Percentiles rank a stretch among this genome's conserved stretches.
Conservation (phyloP, 2,888 invertebrate species). For the Choristoneura rosaceana region DNA sequence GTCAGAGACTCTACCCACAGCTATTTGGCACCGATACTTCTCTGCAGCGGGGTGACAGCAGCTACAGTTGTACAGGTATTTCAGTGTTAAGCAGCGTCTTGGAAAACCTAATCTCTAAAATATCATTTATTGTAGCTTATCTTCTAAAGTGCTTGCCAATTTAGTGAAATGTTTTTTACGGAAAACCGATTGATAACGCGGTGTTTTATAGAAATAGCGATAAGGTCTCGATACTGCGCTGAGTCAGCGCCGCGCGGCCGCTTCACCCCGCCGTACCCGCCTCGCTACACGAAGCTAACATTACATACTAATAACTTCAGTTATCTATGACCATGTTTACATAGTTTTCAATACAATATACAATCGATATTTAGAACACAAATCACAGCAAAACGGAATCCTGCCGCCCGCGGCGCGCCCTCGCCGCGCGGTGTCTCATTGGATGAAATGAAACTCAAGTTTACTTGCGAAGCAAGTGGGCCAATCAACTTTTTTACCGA, state of each 20-base stretch:
- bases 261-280: conserved; percentile 2
- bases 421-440: background rate
- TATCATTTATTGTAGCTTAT: background rate
- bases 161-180: background rate
- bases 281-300: conserved; percentile 38
- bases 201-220: conserved; percentile 10
- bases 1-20: conserved; percentile 46
- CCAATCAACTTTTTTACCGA: too few species aligned
- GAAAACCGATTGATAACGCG: conserved; percentile 19
- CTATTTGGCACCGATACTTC: conserved; percentile 62
- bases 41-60: background rate
- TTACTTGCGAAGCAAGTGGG: too few species aligned
- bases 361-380: conserved; percentile 46
- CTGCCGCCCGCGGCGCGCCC: conserved; percentile 28
- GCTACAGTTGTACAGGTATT: background rate
- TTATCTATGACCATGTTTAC: conserved; percentile 10
- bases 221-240: conserved; percentile 17
- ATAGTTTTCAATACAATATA: background rate
- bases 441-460: too few species aligned
- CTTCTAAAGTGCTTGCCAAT: background rate
- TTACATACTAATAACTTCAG: conserved; percentile 34
- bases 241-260: conserved; percentile 17
- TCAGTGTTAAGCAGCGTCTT: background rate
- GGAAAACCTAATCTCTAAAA: background rate
- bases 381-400: conserved; percentile 59